A percentile compares a stretch with the other conserved stretches of the same genome.
Evolutionary conservation across 2,113 vertebrate genomes (phyloP).

Genomic region (Ceuthmochares aereus): DNA sequence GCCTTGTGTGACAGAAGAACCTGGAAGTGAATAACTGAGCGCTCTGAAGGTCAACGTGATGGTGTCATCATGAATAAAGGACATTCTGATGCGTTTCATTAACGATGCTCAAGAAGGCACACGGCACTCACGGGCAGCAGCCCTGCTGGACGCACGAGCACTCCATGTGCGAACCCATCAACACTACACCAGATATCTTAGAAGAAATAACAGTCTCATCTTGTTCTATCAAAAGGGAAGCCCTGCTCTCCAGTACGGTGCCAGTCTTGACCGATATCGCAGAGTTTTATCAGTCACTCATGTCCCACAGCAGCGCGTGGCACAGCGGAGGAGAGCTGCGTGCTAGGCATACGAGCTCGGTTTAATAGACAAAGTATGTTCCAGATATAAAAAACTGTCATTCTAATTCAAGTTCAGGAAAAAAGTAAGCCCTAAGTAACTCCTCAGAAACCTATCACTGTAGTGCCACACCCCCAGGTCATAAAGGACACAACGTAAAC

Average conservation of each 20-base stretch:
- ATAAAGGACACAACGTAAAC: background rate
- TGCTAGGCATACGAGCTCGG: rapidly evolving
- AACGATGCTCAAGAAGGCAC: background rate
- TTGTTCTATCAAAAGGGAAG: background rate
- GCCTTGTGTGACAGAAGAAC: background rate
- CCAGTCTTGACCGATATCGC: background rate
- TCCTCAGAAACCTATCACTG: background rate
- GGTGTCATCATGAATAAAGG: background rate
- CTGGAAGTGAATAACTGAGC: background rate
- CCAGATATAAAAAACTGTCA: too few relatives aligned
- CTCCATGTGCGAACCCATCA: background rate
- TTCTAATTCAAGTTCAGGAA: background rate
- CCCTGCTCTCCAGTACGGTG: rapidly evolving
- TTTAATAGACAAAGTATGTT: background rate
- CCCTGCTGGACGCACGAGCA: background rate
- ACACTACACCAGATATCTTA: background rate
- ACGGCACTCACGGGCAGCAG: background rate
- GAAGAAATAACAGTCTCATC: background rate
- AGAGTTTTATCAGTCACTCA: background rate
- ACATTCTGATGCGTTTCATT: background rate
- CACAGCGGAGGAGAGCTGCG: rapidly evolving
- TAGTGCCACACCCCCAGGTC: background rate
- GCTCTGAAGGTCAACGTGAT: background rate
- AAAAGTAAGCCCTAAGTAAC: background rate
- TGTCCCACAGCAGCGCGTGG: background rate